A percentile compares a stretch with the other conserved stretches of the same genome.
These are phyloP conservation scores for Malurus melanocephalus DNA, from an alignment of 2,113 vertebrate genomes.

Conservation along the genomic window DNA sequence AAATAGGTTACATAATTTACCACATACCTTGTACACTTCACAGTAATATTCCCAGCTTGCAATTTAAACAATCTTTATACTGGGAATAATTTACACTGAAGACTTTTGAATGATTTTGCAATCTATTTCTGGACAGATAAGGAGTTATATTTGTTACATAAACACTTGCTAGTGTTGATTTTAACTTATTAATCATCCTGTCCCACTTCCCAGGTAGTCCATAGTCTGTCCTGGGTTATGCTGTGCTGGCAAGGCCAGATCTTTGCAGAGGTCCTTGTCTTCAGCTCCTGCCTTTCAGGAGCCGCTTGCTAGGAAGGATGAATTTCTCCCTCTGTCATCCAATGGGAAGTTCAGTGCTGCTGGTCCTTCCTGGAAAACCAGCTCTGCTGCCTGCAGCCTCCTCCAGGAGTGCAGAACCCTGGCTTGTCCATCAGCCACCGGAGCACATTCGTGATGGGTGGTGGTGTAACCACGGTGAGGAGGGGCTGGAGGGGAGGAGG, in stretches of 20 bases:
- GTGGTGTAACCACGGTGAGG: neutral
- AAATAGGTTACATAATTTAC: slow-evolving; percentile 58
- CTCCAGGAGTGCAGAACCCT: accelerated
- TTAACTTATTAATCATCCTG: neutral
- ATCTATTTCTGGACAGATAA: slow-evolving; percentile 27
- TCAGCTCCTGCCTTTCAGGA: neutral
- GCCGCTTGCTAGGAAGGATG: neutral
- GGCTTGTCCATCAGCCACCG: accelerated
- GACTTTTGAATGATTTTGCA: slow-evolving; percentile 46
- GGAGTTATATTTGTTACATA: neutral
- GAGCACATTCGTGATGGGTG: accelerated
- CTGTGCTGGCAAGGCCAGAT: neutral
- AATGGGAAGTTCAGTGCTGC: neutral
- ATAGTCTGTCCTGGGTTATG: neutral
- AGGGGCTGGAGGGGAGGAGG: neutral
- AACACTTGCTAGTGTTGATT: neutral
- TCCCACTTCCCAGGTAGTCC: neutral
- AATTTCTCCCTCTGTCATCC: neutral
- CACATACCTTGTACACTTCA: slow-evolving; percentile 55
- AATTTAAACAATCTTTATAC: slow-evolving; percentile 42
- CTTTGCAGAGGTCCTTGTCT: neutral
- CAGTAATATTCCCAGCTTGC: slow-evolving; percentile 48
- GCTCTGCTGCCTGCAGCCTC: neutral
- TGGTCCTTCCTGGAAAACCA: neutral
- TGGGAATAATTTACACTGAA: slow-evolving; percentile 34